phyloP scores from a whole-genome alignment of 2,888 invertebrate species.

The Thecocarcelia acutangulata region DNA sequence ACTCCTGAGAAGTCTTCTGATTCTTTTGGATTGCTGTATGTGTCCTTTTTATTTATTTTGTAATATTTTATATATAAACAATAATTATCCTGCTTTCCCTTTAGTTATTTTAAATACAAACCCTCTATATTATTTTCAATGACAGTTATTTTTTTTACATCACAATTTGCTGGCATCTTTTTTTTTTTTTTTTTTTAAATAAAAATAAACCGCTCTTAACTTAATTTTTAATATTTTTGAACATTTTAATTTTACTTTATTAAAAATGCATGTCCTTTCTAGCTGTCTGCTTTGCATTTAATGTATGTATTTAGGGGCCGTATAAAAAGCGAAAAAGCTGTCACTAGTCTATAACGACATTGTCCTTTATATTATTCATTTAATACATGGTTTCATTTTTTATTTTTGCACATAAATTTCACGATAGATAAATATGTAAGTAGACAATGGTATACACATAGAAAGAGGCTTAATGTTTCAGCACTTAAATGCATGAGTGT shows the following conservation, averaged over 20 bases:
- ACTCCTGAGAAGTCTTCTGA: no score
- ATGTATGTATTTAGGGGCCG: slow-evolving; percentile 1
- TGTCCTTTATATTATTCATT: slow-evolving; percentile 57
- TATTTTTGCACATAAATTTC: slow-evolving; percentile 16
- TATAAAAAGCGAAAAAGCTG: slow-evolving; percentile 41
- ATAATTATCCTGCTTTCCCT: no score
- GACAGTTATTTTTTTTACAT: slow-evolving; percentile 28
- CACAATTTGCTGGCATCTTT: not conserved
- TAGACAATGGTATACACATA: not conserved
- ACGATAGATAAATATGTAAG: slow-evolving; percentile 22
- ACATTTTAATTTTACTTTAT: slow-evolving; percentile 33
- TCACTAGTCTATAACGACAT: slow-evolving; percentile 35
- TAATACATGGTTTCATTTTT: slow-evolving; percentile 44
- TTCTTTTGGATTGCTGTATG: no score
- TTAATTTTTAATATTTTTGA: slow-evolving; percentile 21
- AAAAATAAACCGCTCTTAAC: slow-evolving; percentile 16
- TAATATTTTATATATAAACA: no score
- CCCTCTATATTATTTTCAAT: slow-evolving; percentile 12
- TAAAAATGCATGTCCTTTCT: slow-evolving; percentile 16
- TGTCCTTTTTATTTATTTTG: no score
- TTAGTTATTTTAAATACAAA: not conserved
- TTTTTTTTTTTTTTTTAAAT: not conserved
- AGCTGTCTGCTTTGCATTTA: slow-evolving; percentile 9
- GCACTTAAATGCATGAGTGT: not conserved
- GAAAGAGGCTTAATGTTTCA: slow-evolving; percentile 1